These are phyloP conservation scores for Irena cyanogastra DNA, from an alignment of 2,113 vertebrate species.

Conservation along the genomic window DNA sequence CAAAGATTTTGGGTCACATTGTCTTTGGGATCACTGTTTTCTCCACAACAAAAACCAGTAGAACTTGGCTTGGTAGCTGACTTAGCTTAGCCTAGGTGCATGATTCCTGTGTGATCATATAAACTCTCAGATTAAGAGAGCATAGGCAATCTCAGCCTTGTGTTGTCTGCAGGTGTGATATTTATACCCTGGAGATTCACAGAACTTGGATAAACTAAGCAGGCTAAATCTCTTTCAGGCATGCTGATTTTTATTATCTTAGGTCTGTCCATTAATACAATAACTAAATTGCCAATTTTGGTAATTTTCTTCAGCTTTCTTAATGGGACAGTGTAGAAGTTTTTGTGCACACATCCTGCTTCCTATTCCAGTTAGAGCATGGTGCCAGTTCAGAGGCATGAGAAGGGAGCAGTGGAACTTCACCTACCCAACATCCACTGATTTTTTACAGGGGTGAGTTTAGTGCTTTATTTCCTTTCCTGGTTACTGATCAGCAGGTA, in stretches of 20 bases:
- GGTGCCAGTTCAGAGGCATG: background rate
- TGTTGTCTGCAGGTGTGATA: background rate
- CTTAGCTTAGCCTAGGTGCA: background rate
- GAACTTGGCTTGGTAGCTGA: background rate
- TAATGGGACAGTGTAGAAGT: background rate
- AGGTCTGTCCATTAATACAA: background rate
- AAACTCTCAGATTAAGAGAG: background rate
- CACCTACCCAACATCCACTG: background rate
- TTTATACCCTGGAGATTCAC: background rate
- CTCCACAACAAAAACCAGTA: background rate
- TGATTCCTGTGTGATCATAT: background rate
- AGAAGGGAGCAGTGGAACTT: background rate
- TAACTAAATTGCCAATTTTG: background rate
- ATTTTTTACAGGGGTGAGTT: background rate
- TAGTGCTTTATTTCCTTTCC: background rate
- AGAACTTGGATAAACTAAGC: background rate
- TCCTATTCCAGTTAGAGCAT: background rate
- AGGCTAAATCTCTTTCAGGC: background rate
- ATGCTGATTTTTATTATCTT: background rate
- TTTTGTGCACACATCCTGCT: background rate
- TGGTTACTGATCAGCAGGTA: background rate
- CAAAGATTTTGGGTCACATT: background rate
- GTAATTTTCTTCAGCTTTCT: background rate
- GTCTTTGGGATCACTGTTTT: background rate
- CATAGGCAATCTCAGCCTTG: background rate